Base-by-base conservation (phyloP, 2,113 vertebrate species). In the Himantopus leucocephalus region DNA sequence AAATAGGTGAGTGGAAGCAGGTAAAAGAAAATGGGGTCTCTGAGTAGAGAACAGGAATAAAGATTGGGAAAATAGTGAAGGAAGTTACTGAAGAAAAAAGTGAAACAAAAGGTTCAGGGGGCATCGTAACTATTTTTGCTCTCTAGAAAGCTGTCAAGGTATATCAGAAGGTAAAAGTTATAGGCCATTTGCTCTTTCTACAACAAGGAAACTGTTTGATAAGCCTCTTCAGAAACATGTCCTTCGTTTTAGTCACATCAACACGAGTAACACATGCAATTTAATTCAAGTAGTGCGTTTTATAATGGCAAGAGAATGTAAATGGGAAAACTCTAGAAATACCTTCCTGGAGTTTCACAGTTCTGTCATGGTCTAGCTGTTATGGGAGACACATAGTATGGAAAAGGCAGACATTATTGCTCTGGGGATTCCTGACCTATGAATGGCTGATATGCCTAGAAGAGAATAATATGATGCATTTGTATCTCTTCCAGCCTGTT, bases 401-500 rank as follows among this genome's bases (percentile, higher is more conserved):
- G 30, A 66, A 85, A 53, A 79, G 5, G 12, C 15, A 13, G 32
- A 29, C 3, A 4, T 4, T 5, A 0, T 74, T 90, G 41, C n/a
- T 66, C 14, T 72, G 34, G 24, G 8, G 21, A 23, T 70, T 76
- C 23, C 41, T 80, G 32, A 53, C 41, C 12, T 3, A 1, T 34
- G 34, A 23, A 37, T 71, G 26, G 62, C 67, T 59, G 27, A 35
- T 74, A 30, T 26, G 39, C 2, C 41, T 62, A 15, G 14, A 71
- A 47, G 34, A 71, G 11, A 75, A 21, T 34, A 58, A 12, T 58
- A 15, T 22, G 9, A 39, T 84, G 35, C 52, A 20, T 79, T 92
- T 94, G 3, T 94, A 7, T 97, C 35, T 78, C 43, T 97, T 97
- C 45, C 79, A 99, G 99, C 97, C 98, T 58, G 39, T 99, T 93